Evolutionary conservation across 2,888 invertebrate genomes (phyloP).

Genomic region (Andricus curvator): DNA sequence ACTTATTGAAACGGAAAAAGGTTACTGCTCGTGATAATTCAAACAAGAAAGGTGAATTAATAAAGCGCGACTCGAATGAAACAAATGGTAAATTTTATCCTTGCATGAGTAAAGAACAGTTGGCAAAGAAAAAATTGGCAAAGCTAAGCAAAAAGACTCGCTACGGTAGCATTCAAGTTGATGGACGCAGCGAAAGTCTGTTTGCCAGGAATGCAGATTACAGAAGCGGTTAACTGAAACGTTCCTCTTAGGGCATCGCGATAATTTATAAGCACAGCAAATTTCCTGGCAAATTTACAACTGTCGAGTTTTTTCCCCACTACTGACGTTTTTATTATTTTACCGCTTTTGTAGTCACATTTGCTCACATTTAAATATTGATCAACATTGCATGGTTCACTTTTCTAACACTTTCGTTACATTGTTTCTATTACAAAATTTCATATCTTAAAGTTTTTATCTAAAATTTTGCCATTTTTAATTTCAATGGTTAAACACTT

Average conservation of each 20-base stretch:
- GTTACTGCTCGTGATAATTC: neutral
- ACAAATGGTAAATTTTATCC: conserved; percentile 12
- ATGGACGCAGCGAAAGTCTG: conserved; percentile 35
- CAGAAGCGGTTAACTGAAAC: conserved; percentile 17
- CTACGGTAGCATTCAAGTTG: conserved; percentile 31
- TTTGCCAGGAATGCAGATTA: conserved; percentile 25
- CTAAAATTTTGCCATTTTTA: too few species aligned
- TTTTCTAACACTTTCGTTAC: too few species aligned
- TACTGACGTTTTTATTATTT: neutral
- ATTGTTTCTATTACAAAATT: too few species aligned
- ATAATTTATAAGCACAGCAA: conserved; percentile 8
- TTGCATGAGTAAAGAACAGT: conserved; percentile 21
- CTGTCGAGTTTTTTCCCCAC: neutral
- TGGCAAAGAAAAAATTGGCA: conserved; percentile 40
- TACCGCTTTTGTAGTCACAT: neutral
- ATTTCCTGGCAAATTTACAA: conserved; percentile 12
- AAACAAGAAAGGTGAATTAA: conserved; percentile 4
- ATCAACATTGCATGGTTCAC: too few species aligned
- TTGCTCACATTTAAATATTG: too few species aligned
- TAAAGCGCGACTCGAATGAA: conserved; percentile 13
- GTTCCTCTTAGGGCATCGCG: conserved; percentile 8
- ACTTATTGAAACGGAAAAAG: neutral
- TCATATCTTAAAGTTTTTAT: too few species aligned
- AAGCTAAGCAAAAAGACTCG: conserved; percentile 18
- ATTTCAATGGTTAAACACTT: too few species aligned